A percentile compares a stretch with the other conserved stretches of the same genome.
These are phyloP conservation scores for Spicauda simplicius DNA, from an alignment of 2,888 invertebrate species.

Conservation along the genomic window DNA sequence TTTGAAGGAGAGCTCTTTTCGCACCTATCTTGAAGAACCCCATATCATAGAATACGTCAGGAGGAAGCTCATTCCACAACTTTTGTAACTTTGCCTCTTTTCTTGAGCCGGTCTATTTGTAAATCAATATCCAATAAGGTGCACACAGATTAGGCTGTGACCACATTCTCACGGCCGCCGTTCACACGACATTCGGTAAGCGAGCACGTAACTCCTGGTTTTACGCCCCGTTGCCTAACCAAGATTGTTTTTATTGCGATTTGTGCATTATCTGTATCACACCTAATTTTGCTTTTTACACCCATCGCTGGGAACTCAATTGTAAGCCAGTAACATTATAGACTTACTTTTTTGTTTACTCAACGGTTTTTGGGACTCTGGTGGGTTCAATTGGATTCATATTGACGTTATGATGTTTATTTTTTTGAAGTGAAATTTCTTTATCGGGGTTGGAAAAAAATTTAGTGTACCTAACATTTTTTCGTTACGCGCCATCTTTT, in stretches of 20 bases:
- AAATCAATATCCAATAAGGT: constrained; percentile 20
- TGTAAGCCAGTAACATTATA: constrained; percentile 12
- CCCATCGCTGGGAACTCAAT: constrained; percentile 46
- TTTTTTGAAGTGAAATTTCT: no score
- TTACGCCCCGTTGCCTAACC: constrained; percentile 71
- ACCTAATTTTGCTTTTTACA: constrained; percentile 40
- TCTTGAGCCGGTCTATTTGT: no score
- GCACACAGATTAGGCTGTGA: constrained; percentile 42
- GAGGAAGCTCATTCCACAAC: no score
- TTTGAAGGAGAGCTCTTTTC: no score
- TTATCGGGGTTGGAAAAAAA: no score
- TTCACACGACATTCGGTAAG: constrained; percentile 70
- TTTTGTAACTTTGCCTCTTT: no score
- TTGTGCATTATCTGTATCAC: constrained; percentile 51
- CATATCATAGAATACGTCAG: no score
- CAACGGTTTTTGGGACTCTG: not conserved
- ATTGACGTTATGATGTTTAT: not conserved
- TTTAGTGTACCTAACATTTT: no score
- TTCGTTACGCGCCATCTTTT: no score
- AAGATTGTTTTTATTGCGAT: constrained; percentile 50
- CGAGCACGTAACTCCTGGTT: constrained; percentile 72
- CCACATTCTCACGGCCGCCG: constrained; percentile 72
- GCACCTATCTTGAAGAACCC: no score
- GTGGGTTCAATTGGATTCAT: not conserved
- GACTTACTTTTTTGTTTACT: constrained; percentile 7